A percentile compares a stretch with the other conserved stretches of the same genome.
Evolutionary conservation across 1,140 invertebrate genomes (phyloP).

Genomic region (Pantala flavescens): DNA sequence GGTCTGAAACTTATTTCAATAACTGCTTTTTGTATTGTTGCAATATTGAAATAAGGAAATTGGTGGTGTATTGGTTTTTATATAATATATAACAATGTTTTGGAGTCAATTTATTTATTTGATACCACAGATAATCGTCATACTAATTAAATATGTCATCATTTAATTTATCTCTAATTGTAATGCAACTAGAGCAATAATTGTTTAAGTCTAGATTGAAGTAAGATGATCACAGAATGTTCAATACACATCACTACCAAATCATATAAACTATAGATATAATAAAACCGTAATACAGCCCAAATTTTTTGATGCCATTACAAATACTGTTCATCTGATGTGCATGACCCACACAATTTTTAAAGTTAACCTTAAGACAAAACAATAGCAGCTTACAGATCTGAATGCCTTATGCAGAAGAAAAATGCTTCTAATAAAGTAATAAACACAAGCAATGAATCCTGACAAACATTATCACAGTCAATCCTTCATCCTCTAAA

Average conservation of each 20-base stretch:
- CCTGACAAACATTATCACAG: conserved; percentile 1
- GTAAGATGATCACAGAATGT: not conserved
- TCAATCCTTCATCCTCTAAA: not conserved
- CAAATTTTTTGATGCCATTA: not conserved
- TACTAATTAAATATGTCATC: too few relatives aligned
- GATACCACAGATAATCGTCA: too few relatives aligned
- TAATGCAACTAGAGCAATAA: not conserved
- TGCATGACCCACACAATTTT: not conserved
- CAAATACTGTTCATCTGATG: not conserved
- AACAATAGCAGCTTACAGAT: not conserved
- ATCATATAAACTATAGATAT: too few relatives aligned
- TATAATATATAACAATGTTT: not conserved
- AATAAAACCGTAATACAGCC: too few relatives aligned
- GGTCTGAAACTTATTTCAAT: conserved; percentile 6
- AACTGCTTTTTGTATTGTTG: not conserved
- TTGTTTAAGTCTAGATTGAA: not conserved
- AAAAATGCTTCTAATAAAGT: not conserved
- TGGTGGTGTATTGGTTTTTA: conserved; percentile 8
- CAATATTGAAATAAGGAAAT: conserved; percentile 1
- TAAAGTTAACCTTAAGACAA: not conserved
- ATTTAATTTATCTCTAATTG: not conserved
- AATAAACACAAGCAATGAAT: not conserved
- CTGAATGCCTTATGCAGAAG: not conserved
- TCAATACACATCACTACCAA: not conserved
- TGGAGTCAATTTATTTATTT: too few relatives aligned